Evolutionary conservation across 2,113 vertebrate genomes (phyloP).

Genomic region (Ptychochromis oligacanthus): DNA sequence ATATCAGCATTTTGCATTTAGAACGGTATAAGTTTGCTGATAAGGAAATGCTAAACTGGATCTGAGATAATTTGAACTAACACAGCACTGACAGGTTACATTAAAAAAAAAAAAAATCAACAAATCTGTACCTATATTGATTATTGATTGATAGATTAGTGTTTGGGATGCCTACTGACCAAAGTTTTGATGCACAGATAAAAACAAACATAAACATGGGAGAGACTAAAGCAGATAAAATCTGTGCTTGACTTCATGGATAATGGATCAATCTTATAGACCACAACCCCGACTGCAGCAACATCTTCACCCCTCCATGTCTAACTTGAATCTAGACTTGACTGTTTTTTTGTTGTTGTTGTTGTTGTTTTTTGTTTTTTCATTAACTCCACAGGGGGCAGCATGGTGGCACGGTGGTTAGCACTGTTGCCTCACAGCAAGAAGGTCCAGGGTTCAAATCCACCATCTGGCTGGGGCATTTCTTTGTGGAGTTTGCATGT

Average conservation of each 20-base stretch:
- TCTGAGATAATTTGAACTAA: not conserved
- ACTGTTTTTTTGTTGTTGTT: not conserved
- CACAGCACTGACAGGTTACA: not conserved
- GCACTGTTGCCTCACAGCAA: no score
- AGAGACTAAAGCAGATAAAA: not conserved
- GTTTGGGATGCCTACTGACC: not conserved
- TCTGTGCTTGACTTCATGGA: not conserved
- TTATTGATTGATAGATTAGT: not conserved
- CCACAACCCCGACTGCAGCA: not conserved
- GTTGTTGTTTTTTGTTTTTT: no score
- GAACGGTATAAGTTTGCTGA: not conserved
- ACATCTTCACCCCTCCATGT: not conserved
- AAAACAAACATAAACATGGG: conserved; percentile 6
- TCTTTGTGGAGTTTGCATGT: no score
- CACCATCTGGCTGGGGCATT: no score
- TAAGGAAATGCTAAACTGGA: not conserved
- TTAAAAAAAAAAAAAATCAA: not conserved
- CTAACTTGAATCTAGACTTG: conserved; percentile 4
- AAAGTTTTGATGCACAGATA: not conserved
- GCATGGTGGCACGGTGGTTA: no score
- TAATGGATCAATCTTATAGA: not conserved
- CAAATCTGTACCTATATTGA: not conserved
- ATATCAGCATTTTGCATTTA: not conserved
- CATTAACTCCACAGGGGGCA: no score
- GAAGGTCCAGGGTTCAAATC: no score